These are phyloP conservation scores for Sesia bembeciformis DNA, from an alignment of 2,888 invertebrate genomes.

Conservation along the genomic window DNA sequence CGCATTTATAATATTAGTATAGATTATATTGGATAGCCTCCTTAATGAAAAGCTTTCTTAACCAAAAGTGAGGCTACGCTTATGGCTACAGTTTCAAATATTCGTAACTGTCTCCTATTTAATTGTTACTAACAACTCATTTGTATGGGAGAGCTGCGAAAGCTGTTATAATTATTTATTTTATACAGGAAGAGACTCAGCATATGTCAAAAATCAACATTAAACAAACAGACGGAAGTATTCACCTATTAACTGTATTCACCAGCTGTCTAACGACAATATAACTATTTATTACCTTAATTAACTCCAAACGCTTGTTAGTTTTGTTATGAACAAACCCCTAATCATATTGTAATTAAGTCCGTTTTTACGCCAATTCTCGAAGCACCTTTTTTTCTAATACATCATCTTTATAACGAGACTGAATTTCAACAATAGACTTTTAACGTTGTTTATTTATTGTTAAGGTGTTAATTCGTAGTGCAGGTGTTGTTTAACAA, in stretches of 20 bases:
- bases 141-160: too few species aligned
- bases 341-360: conserved; percentile 70
- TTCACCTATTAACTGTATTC: conserved; percentile 14
- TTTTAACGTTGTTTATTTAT: conserved; percentile 16
- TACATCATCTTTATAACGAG: conserved; percentile 29
- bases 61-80: too few species aligned
- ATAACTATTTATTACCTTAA: conserved; percentile 67
- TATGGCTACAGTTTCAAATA: too few species aligned
- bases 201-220: too few species aligned
- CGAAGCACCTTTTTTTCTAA: conserved; percentile 20
- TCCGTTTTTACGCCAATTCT: conserved; percentile 69
- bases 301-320: conserved; percentile 64
- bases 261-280: conserved; percentile 63
- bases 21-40: too few species aligned
- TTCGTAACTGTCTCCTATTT: too few species aligned
- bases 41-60: too few species aligned
- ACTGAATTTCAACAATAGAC: conserved; percentile 8
- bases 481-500: conserved; percentile 24
- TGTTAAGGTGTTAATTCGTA: conserved; percentile 13
- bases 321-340: conserved; percentile 58
- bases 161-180: too few species aligned
- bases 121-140: too few species aligned
- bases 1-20: too few species aligned
- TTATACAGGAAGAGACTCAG: too few species aligned
- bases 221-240: conserved; percentile 45